phyloP scores from a whole-genome alignment of 1,140 invertebrate genomes.

The Pinna nobilis region DNA sequence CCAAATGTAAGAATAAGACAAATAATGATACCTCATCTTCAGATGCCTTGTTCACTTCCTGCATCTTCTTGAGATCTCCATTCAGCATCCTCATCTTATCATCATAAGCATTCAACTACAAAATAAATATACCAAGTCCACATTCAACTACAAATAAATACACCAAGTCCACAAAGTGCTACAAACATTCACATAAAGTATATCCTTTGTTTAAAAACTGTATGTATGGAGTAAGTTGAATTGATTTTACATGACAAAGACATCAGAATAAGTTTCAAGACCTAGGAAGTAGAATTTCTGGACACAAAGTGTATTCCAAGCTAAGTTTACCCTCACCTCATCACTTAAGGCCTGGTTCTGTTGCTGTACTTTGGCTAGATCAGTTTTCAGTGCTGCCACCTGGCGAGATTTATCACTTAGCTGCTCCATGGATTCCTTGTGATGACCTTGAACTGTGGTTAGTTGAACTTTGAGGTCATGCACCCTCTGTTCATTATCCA shows the following conservation, averaged over 20 bases:
- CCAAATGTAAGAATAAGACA: no score
- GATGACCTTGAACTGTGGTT: slow-evolving; percentile 72
- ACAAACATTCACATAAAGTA: no score
- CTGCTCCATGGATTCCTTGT: slow-evolving; percentile 73
- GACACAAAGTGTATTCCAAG: background rate
- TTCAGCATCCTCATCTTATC: slow-evolving; percentile 68
- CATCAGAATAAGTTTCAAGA: background rate
- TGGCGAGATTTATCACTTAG: slow-evolving; percentile 68
- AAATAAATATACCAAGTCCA: slow-evolving; percentile 9
- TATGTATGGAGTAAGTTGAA: no score
- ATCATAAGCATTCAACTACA: slow-evolving; percentile 67
- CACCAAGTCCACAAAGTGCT: no score
- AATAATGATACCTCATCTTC: slow-evolving; percentile 67
- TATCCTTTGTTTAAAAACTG: no score
- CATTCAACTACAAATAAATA: background rate
- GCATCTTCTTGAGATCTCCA: slow-evolving; percentile 69
- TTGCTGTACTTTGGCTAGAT: slow-evolving; percentile 63
- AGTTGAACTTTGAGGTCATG: slow-evolving; percentile 71
- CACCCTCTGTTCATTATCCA: slow-evolving; percentile 65
- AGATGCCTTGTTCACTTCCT: slow-evolving; percentile 67
- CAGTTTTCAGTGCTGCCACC: slow-evolving; percentile 65
- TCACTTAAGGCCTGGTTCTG: slow-evolving; percentile 68
- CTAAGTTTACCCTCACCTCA: slow-evolving; percentile 55
- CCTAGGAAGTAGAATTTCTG: background rate
- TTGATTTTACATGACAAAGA: no score